These are phyloP conservation scores for Pegea sp. DNA, from an alignment of 23 tunicate genomes.

Conservation along the genomic window DNA sequence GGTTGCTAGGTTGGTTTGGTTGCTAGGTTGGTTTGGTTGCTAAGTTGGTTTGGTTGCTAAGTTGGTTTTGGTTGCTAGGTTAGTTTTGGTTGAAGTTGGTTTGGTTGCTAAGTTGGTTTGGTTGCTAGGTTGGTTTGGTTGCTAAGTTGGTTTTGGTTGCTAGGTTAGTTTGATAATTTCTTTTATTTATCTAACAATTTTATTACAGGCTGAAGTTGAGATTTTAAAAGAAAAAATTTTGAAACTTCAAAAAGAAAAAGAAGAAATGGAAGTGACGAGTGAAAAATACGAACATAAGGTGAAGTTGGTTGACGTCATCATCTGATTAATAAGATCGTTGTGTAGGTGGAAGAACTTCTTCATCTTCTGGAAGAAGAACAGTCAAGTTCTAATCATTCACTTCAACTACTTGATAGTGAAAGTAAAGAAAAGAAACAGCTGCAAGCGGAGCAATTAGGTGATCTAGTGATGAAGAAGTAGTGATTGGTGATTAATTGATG, in stretches of 20 bases:
- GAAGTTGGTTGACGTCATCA: background rate
- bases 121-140: no score
- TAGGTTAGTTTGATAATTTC: no score
- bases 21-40: no score
- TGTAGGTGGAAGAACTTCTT: conserved; percentile 25
- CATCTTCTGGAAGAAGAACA: conserved; percentile 61
- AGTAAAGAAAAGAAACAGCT: conserved; percentile 39
- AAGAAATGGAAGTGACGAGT: conserved; percentile 33
- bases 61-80: no score
- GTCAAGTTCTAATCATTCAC: conserved; percentile 41
- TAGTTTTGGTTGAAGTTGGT: no score
- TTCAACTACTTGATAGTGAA: conserved; percentile 63
- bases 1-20: no score
- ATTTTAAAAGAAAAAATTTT: conserved; percentile 26
- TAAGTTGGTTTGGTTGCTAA: no score
- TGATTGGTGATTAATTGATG: background rate
- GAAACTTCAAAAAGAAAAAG: conserved; percentile 22
- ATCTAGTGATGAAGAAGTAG: background rate
- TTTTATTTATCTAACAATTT: no score
- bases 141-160: no score
- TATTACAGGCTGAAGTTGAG: conserved; percentile 50
- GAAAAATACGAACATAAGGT: conserved; percentile 49
- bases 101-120: no score
- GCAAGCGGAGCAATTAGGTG: conserved; percentile 32
- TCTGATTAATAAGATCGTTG: background rate